These are phyloP conservation scores for Kuschelorhynchus macadamiae DNA, from an alignment of 2,888 invertebrate species.

Conservation along the genomic window DNA sequence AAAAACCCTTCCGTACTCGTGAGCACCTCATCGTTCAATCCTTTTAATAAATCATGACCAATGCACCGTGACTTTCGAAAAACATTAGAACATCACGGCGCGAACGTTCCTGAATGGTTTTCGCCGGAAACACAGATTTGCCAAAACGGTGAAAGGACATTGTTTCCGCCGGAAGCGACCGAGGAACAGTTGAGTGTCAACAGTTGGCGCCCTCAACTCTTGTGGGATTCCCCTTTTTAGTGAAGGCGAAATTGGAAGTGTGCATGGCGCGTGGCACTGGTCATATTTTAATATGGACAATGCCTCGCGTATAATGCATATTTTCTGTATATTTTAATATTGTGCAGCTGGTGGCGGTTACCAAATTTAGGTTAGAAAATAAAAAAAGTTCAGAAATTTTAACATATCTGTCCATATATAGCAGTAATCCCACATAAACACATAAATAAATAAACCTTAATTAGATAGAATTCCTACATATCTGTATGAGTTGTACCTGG, in stretches of 20 bases:
- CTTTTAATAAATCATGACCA: conserved; percentile 37
- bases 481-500: too few species aligned
- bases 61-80: conserved; percentile 31
- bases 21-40: conserved; percentile 29
- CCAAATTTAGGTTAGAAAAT: too few species aligned
- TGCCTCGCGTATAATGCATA: too few species aligned
- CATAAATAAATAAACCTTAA: too few species aligned
- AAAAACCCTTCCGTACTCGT: conserved; percentile 23
- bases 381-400: too few species aligned
- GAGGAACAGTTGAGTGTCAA: conserved; percentile 60
- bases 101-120: conserved; percentile 30
- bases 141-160: conserved; percentile 57
- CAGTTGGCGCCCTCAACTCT: conserved; percentile 12
- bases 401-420: too few species aligned
- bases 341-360: too few species aligned
- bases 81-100: conserved; percentile 22
- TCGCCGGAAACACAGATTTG: conserved; percentile 60
- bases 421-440: too few species aligned
- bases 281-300: too few species aligned
- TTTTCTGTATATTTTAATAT: too few species aligned
- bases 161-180: conserved; percentile 59
- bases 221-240: conserved; percentile 56
- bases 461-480: too few species aligned
- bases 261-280: too few species aligned
- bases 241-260: conserved; percentile 54